Conservation (phyloP, 2,888 invertebrate species). For the Nesidiocoris tenuis region DNA sequence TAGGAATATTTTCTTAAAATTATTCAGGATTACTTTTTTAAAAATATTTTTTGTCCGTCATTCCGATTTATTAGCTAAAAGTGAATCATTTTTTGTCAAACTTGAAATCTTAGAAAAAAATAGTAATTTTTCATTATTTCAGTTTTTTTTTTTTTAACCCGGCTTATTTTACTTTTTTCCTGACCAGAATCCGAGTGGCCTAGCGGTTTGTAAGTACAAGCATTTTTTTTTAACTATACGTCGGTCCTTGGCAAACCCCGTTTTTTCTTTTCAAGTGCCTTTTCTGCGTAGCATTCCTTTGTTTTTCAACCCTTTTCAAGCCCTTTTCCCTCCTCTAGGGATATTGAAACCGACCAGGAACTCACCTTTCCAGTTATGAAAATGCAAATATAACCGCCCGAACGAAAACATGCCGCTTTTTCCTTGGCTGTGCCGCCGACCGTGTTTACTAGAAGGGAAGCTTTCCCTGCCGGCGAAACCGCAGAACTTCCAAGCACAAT, state of each 20-base stretch:
- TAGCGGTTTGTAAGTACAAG: too few relatives aligned
- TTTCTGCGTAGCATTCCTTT: not conserved
- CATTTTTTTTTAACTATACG: too few relatives aligned
- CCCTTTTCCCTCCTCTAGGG: not conserved
- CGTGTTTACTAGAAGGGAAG: not conserved
- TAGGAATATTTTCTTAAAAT: too few relatives aligned
- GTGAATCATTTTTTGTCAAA: too few relatives aligned
- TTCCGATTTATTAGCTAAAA: too few relatives aligned
- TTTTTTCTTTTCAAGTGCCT: not conserved
- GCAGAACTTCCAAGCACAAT: not conserved
- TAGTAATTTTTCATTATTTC: too few relatives aligned
- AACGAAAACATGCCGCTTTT: not conserved
- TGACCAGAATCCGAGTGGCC: too few relatives aligned
- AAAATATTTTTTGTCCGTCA: too few relatives aligned
- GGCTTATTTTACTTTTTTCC: too few relatives aligned
- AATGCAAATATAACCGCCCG: not conserved
- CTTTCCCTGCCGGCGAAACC: not conserved
- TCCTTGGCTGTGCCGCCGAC: not conserved
- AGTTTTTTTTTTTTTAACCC: too few relatives aligned
- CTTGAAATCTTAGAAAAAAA: too few relatives aligned
- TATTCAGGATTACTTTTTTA: too few relatives aligned
- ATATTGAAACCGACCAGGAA: not conserved
- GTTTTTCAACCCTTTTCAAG: not conserved
- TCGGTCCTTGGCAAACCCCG: not conserved
- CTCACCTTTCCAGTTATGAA: not conserved